Base-by-base conservation (phyloP, 2,113 vertebrate genomes). In the Tor tambroides region DNA sequence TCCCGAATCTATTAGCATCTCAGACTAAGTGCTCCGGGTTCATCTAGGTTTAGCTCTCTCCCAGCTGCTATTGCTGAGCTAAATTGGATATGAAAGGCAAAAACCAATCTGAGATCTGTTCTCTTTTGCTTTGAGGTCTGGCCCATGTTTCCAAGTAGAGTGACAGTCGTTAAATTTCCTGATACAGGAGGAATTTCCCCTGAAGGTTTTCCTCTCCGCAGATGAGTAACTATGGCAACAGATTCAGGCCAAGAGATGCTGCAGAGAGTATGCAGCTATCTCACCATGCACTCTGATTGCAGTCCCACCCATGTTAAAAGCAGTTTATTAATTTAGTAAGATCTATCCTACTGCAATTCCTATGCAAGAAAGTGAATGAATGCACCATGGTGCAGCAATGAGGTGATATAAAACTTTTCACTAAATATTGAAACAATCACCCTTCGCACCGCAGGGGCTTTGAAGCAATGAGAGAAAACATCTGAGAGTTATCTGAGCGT, bases 201-300 rank as follows among this genome's bases (percentile, higher is more conserved):
- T 7, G 41, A 77, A 82, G 84, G 61, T 61, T 61, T 38, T 63
- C 79, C n/a, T 28, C 26, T 75, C 10, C 12, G 67, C 23, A 6
- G 30, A 80, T 65, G 56, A 56, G 19, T 90, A 86, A 76, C 87
- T 79, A 87, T 86, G 81, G 76, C 80, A 67, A 85, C 26, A 41
- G n/a, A 67, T 43, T 26, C 32, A 80, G 35, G 26, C 15, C 23
- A 3, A 46, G 26, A 67, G 12, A 78, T 69, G 81, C 81, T 59
- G 49, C 30, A 77, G n/a, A 41, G 17, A 74, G 21, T 28, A 85
- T 61, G 61, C 65, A 56, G 9, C n/a, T 35, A 69, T 80, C 49
- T 41, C 17, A 23, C 11, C 26, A 80, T 80, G 46, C 49, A 71
- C 75, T 54, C 63, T 69, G 56, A 65, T 43, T 41, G 28, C 10